Percentiles rank a stretch among this genome's conserved stretches.
These are phyloP conservation scores for Oryzaephilus surinamensis DNA, from an alignment of 1,140 invertebrate species.

Conservation along the genomic window DNA sequence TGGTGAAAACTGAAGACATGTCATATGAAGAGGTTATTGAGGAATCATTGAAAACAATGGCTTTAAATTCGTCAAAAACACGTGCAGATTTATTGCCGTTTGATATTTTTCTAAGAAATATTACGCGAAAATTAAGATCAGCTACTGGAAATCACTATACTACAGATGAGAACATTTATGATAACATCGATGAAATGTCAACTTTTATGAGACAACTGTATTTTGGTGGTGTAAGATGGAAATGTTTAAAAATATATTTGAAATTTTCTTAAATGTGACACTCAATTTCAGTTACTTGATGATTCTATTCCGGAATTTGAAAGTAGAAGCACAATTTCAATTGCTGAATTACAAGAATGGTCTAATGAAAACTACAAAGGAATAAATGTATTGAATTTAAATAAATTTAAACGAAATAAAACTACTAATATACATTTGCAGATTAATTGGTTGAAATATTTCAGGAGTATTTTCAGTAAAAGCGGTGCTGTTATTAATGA, in stretches of 20 bases:
- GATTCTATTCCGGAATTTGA: slow-evolving; percentile 16
- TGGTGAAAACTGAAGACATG: slow-evolving; percentile 1
- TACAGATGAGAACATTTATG: slow-evolving; percentile 16
- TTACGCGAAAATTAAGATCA: background rate
- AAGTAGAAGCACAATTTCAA: slow-evolving; percentile 7
- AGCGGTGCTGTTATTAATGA: slow-evolving; percentile 19
- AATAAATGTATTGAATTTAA: background rate
- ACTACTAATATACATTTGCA: no score
- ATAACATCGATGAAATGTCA: slow-evolving; percentile 12
- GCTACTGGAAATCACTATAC: background rate
- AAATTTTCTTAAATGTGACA: background rate
- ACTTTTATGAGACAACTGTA: slow-evolving; percentile 16
- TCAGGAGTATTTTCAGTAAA: slow-evolving; percentile 16
- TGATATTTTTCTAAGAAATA: background rate
- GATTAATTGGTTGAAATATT: slow-evolving; percentile 31
- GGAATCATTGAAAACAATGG: background rate
- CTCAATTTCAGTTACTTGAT: background rate
- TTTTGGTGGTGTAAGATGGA: slow-evolving; percentile 13
- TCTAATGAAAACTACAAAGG: slow-evolving; percentile 13
- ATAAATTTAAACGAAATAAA: background rate
- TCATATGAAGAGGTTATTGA: slow-evolving; percentile 2
- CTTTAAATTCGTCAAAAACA: background rate
- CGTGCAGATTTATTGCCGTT: slow-evolving; percentile 1
- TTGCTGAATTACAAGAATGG: slow-evolving; percentile 25
- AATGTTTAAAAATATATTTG: background rate